These are phyloP conservation scores for Itoplectis maculator DNA, from an alignment of 2,888 invertebrate species.

Conservation along the genomic window DNA sequence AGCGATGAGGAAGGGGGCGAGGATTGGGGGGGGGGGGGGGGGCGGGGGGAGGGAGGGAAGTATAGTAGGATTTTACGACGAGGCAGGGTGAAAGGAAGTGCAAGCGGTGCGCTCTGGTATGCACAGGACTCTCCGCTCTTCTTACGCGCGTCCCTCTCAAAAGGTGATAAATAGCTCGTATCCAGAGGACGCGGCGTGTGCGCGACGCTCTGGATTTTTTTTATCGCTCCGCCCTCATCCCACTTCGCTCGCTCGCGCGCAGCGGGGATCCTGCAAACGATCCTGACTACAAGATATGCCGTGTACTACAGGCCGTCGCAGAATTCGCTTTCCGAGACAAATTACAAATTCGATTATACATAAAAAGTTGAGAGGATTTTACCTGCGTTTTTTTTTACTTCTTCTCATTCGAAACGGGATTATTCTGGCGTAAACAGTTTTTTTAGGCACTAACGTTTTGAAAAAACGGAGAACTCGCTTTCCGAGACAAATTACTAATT, in stretches of 20 bases:
- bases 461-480: too few relatives aligned
- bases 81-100: conserved; percentile 19
- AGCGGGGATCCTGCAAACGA: conserved; percentile 16
- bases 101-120: conserved; percentile 29
- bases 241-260: too few relatives aligned
- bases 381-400: too few relatives aligned
- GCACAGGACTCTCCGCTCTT: conserved; percentile 25
- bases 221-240: neutral
- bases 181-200: conserved; percentile 54
- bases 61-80: conserved; percentile 23
- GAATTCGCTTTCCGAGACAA: neutral
- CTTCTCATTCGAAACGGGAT: too few relatives aligned
- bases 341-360: neutral
- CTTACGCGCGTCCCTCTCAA: conserved; percentile 54
- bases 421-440: too few relatives aligned
- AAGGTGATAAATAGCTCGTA: conserved; percentile 71
- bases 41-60: neutral
- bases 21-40: too few relatives aligned
- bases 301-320: neutral
- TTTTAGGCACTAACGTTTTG: too few relatives aligned
- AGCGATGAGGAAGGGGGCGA: too few relatives aligned
- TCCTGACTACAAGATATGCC: neutral
- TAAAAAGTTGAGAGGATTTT: neutral
- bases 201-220: neutral
- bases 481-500: neutral